Evolutionary conservation across 1,140 invertebrate species (phyloP), one percentile per base, ranked within the genome.

Genomic region (Drosophila virilis): DNA sequence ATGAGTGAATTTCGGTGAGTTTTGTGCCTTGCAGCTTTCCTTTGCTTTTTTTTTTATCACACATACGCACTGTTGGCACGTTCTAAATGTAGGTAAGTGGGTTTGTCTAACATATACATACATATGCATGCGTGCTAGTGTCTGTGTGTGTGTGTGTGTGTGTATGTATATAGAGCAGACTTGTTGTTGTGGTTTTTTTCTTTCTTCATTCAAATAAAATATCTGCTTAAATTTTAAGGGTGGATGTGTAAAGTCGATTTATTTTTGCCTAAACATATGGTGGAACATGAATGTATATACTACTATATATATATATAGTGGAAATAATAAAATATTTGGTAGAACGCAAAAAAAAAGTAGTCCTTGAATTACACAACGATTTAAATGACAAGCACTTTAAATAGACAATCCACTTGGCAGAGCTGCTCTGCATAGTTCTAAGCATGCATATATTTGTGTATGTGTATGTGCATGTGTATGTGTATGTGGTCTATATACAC

Each of bases 31-130:
- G 22, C 46, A 48, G 17, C 46, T 62, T 59, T 37, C 48, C n/a
- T n/a, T n/a, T n/a, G n/a, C n/a, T 17, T 60, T 51, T 67, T 28
- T 54, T 59, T 73, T 51, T 67, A 85, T 69, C 79, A 86, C 77
- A 84, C 80, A 80, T 79, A 83, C 80, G 80, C 80, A 82, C 72
- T 43, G 74, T 78, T 85, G 78, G 74, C 82, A 78, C 72, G 67
- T 88, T 77, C 62, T 46, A 57, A 89, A 88, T 89, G 84, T 88
- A 82, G 83, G 83, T 88, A 77, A 88, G 68, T 74, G 83, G 83
- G 76, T 71, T 75, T 67, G 42, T 64, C 60, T 71, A 38, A n/a
- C 17, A 54, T 9, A 4, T 1, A 28, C 0, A 4, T 5, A 28
- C 22, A 28, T 58, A 35, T 67, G 43, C 51, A 43, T 79, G 35